Conservation (phyloP, 2,113 vertebrate genomes). For the Neopipo cinnamomea region DNA sequence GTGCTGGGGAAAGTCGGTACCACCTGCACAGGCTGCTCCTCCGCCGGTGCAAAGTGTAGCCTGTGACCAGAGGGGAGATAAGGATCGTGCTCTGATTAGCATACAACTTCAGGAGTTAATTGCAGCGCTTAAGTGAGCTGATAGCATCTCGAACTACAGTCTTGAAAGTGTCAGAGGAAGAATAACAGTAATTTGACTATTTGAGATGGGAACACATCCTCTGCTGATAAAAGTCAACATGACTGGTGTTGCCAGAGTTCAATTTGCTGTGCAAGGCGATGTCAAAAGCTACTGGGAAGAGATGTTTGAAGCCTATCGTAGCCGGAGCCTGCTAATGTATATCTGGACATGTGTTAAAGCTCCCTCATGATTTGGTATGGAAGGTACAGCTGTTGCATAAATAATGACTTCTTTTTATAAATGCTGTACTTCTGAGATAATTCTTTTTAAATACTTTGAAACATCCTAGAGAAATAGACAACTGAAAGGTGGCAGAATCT, state of each 20-base stretch:
- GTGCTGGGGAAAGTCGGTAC: not conserved
- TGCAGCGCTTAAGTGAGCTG: not conserved
- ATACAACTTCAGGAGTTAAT: conserved; percentile 3
- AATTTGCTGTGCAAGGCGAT: not conserved
- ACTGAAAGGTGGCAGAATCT: not conserved
- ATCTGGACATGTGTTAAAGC: not conserved
- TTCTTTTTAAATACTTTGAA: not conserved
- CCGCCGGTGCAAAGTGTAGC: not conserved
- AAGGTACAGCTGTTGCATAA: not conserved
- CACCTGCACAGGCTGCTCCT: not conserved
- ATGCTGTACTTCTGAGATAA: not conserved
- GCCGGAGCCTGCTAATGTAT: not conserved
- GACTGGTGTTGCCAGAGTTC: not conserved
- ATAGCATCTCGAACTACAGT: not conserved
- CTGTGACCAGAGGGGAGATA: not conserved
- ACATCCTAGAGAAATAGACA: not conserved
- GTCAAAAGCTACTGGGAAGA: not conserved
- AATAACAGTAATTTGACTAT: not conserved
- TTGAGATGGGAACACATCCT: not conserved
- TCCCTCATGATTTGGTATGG: not conserved
- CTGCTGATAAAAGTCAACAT: not conserved
- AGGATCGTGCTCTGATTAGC: not conserved
- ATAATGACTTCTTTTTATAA: not conserved
- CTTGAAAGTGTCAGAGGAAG: conserved; percentile 18
- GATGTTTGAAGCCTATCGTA: not conserved